Base-by-base conservation (phyloP, 1,140 invertebrate genomes). In the Aphelenchoides besseyi region DNA sequence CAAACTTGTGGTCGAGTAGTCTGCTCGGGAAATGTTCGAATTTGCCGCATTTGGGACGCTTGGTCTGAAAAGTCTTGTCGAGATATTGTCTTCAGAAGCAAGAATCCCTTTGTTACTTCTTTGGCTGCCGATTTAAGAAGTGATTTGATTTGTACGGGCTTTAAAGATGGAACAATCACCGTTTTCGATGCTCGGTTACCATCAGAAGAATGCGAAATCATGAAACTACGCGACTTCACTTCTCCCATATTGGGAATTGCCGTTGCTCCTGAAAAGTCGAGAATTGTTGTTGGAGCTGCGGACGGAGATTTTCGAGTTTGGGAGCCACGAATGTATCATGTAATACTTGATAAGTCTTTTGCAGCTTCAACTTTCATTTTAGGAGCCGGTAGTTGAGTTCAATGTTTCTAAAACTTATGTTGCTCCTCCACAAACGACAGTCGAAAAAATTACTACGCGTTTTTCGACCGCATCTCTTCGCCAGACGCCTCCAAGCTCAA, bases 11-110 rank as follows among this genome's bases (percentile, higher is more conserved):
- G 82, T 12, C 52, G 66, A 37, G 59, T 83, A 16, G 18, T 83
- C 16, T 74, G 71, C 41, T 66, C 76, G 0, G 82, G 82, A 23
- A 83, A 82, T 68, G 72, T 82, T 30, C 67, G 73, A 30, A 66
- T 79, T 23, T 74, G 77, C 48, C 57, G 80, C 0, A 59, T 84
- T 8, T 82, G 80, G 80, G 82, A 84, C 69, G 77, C 76, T 2
- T 79, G 76, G 76, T 62, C 74, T 3, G 76, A 78, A 35, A 74
- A 79, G 18, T 35, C 35, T 23, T 33, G 48, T 18, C 53, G 41
- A 23, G 76, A 78, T 54, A 53, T 78, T 12, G 28, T 32, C 12
- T 57, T 78, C 12, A 76, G 62, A 2, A 66, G 30, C n/a, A 68
- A 66, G 32, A 84, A 69, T 9, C 36, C 41, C 18, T 18, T 48